These are phyloP conservation scores for Trissolcus basalis DNA, from an alignment of 1,140 invertebrate genomes.

Conservation along the genomic window DNA sequence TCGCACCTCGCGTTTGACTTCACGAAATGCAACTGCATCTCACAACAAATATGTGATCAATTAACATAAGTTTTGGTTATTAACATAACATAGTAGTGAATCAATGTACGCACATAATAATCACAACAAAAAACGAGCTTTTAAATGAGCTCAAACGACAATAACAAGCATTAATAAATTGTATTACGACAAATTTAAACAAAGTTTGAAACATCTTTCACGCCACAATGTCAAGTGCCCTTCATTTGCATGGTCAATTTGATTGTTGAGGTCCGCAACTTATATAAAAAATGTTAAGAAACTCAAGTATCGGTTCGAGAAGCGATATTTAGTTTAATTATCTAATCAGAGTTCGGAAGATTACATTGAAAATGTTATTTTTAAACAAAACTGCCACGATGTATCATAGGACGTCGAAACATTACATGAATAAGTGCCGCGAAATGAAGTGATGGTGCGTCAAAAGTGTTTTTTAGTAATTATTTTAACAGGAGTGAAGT, in stretches of 20 bases:
- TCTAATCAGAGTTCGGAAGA: constrained; percentile 30
- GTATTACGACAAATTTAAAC: too few species aligned
- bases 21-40: constrained; percentile 7
- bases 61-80: constrained; percentile 10
- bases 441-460: constrained; percentile 53
- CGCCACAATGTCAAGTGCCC: too few species aligned
- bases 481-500: too few species aligned
- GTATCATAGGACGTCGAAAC: constrained; percentile 65
- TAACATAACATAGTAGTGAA: constrained; percentile 1
- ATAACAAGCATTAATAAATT: too few species aligned
- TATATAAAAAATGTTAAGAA: constrained; percentile 5
- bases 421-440: constrained; percentile 57
- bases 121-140: constrained; percentile 6
- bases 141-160: too few species aligned
- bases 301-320: constrained; percentile 13
- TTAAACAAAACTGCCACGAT: constrained; percentile 37
- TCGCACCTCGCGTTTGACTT: constrained; percentile 28
- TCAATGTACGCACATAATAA: not conserved
- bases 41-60: constrained; percentile 20
- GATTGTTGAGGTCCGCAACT: not conserved
- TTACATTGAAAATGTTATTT: constrained; percentile 37
- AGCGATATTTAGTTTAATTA: constrained; percentile 29
- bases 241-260: too few species aligned
- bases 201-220: too few species aligned
- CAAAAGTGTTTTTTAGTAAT: too few species aligned